Evolutionary conservation across 1,140 invertebrate genomes (phyloP).

Genomic region (Lordiphosa collinella): DNA sequence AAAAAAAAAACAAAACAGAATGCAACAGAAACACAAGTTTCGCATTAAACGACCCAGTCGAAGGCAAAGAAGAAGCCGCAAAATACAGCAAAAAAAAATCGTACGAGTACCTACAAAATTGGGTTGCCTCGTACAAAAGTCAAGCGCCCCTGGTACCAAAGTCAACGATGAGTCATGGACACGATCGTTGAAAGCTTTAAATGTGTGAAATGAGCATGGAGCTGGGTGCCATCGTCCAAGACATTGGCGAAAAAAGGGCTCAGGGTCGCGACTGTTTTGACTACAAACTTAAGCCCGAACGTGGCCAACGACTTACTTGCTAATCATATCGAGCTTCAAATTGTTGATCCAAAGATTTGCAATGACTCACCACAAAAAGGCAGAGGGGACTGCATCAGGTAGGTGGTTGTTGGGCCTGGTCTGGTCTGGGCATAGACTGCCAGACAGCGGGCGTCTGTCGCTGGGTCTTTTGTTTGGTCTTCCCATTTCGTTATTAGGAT

Average conservation of each 20-base stretch:
- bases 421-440: constrained; percentile 2
- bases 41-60: constrained; percentile 44
- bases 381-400: not conserved
- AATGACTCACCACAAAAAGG: constrained; percentile 41
- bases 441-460: not conserved
- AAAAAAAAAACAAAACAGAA: constrained; percentile 29
- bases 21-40: constrained; percentile 53
- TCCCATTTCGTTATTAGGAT: constrained; percentile 1
- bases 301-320: constrained; percentile 43
- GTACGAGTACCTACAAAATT: constrained; percentile 23
- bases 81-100: not conserved
- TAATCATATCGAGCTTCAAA: constrained; percentile 71
- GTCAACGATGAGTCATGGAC: constrained; percentile 28
- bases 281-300: constrained; percentile 49
- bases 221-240: constrained; percentile 7
- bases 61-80: constrained; percentile 28
- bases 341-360: constrained; percentile 50
- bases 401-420: not conserved
- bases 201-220: constrained; percentile 20
- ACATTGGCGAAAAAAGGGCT: constrained; percentile 39
- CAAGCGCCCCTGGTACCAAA: constrained; percentile 15
- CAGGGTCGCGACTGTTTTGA: constrained; percentile 41
- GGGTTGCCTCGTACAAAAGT: constrained; percentile 28
- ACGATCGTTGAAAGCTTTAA: constrained; percentile 16
- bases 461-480: constrained; percentile 2